Evolutionary conservation across 2,113 vertebrate genomes (phyloP).

Genomic region (Thamnaconus septentrionalis): DNA sequence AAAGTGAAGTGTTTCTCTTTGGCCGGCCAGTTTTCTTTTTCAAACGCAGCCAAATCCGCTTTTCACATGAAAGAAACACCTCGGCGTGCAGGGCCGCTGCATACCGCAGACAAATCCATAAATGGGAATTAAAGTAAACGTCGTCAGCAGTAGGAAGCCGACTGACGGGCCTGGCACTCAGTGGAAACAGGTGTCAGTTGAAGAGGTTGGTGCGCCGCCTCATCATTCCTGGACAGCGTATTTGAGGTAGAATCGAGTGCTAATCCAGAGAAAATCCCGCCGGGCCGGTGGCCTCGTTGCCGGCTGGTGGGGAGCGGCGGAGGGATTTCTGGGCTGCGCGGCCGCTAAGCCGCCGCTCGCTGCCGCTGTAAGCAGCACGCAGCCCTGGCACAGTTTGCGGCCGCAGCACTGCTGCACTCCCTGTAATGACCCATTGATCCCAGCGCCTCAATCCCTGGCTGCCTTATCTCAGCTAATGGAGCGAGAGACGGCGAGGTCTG

Average conservation of each 20-base stretch:
- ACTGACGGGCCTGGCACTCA: conserved; percentile 1
- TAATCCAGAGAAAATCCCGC: conserved; percentile 63
- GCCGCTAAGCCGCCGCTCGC: conserved; percentile 33
- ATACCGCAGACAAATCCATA: conserved; percentile 40
- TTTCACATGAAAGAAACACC: conserved; percentile 19
- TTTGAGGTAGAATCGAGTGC: conserved; percentile 57
- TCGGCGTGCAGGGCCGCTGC: conserved; percentile 7
- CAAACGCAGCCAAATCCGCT: conserved; percentile 9
- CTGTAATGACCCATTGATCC: conserved; percentile 66
- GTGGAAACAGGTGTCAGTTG: conserved; percentile 24
- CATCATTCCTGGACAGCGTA: conserved; percentile 53
- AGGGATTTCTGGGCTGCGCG: conserved; percentile 33
- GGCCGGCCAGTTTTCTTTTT: conserved; percentile 5
- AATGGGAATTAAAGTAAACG: conserved; percentile 36
- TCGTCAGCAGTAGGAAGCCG: conserved; percentile 15
- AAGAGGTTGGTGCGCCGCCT: conserved; percentile 35
- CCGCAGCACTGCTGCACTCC: conserved; percentile 40
- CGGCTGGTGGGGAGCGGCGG: conserved; percentile 30
- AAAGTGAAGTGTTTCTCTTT: background rate
- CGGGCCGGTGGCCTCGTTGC: conserved; percentile 9
- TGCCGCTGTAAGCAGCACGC: conserved; percentile 13
- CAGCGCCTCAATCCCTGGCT: conserved; percentile 55
- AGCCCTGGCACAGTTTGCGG: conserved; percentile 9
- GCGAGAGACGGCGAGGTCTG: conserved; percentile 29
- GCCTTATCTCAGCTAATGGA: conserved; percentile 66